phyloP scores from a whole-genome alignment of 2,888 invertebrate genomes.

The Leuctra nigra region DNA sequence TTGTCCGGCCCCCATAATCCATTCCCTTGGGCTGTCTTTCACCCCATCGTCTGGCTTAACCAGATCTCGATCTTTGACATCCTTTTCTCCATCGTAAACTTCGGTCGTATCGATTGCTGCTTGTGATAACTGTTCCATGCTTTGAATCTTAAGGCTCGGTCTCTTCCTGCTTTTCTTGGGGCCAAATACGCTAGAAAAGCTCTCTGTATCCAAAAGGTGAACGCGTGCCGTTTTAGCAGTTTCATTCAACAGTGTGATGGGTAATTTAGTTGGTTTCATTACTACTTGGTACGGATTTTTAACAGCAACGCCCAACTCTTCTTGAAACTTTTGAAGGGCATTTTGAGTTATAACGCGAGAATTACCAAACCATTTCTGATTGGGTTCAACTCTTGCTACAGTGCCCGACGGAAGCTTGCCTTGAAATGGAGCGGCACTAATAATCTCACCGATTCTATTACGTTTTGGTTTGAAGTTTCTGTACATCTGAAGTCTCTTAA shows the following conservation, averaged over 20 bases:
- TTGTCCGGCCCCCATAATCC: constrained; percentile 93
- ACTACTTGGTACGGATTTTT: constrained; percentile 97
- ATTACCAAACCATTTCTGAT: constrained; percentile 98
- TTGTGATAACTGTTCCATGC: constrained; percentile 71
- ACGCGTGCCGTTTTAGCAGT: constrained; percentile 83
- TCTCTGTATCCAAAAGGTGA: constrained; percentile 93
- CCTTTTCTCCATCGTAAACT: constrained; percentile 69
- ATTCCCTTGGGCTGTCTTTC: constrained; percentile 76
- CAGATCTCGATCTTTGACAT: constrained; percentile 64
- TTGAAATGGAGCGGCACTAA: constrained; percentile 94
- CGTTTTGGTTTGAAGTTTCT: constrained; percentile 94
- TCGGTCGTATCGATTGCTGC: constrained; percentile 63
- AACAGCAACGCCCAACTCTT: constrained; percentile 88
- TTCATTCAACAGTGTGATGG: constrained; percentile 90
- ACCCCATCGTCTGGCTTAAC: constrained; percentile 71
- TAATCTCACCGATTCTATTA: constrained; percentile 81
- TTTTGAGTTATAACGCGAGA: constrained; percentile 93
- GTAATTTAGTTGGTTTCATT: constrained; percentile 92
- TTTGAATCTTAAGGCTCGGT: constrained; percentile 69
- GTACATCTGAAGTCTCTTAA: constrained; percentile 97
- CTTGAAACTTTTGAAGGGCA: constrained; percentile 83
- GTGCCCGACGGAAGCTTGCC: constrained; percentile 81
- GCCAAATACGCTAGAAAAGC: constrained; percentile 91
- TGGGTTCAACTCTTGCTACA: constrained; percentile 92
- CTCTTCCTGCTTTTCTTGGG: constrained; percentile 87